These are phyloP conservation scores for Alentia gelatinosa DNA, from an alignment of 2,888 invertebrate genomes.

Conservation along the genomic window DNA sequence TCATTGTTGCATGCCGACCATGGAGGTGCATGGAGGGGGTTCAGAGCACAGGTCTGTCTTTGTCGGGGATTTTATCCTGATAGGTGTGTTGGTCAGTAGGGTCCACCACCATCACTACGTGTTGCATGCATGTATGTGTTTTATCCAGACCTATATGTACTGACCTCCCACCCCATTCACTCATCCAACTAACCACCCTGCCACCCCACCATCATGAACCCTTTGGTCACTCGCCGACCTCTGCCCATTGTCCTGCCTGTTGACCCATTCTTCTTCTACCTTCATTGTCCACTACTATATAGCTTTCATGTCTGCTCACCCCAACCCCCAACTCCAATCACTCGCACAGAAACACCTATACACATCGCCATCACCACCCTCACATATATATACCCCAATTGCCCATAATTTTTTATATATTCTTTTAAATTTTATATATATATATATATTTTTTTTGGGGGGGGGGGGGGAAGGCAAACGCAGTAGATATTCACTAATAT, in stretches of 20 bases:
- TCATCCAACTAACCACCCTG: not conserved
- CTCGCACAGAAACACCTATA: not conserved
- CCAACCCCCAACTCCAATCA: not conserved
- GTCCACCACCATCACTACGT: not conserved
- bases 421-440: too few species aligned
- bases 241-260: not conserved
- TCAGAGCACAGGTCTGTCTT: not conserved
- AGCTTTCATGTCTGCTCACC: too few species aligned
- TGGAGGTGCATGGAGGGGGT: not conserved
- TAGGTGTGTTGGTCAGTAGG: not conserved
- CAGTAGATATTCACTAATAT: too few species aligned
- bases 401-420: too few species aligned
- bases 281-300: not conserved
- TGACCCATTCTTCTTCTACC: not conserved
- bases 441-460: too few species aligned
- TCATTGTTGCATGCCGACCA: not conserved
- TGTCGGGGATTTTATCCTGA: not conserved
- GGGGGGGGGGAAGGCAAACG: too few species aligned
- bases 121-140: not conserved
- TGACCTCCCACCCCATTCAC: not conserved
- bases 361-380: not conserved
- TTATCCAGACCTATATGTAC: not conserved
- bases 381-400: not conserved
- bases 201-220: not conserved
- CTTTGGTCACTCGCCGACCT: not conserved